Conservation (phyloP, 2,113 vertebrate genomes). For the Copsychus sechellarum region DNA sequence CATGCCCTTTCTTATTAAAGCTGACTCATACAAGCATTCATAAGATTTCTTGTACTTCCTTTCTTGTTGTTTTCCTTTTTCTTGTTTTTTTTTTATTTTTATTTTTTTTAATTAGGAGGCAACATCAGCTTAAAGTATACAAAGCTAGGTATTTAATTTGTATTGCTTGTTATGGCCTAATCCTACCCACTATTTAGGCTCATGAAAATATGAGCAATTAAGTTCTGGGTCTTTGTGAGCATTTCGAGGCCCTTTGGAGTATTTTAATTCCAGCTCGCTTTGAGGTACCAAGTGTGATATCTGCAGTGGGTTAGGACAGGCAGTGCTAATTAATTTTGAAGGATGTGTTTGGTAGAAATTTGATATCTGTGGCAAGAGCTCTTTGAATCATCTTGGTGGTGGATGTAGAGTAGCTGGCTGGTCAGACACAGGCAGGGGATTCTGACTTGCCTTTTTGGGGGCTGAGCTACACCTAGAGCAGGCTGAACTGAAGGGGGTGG, state of each 20-base stretch:
- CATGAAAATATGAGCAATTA: not conserved
- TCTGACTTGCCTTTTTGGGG: not conserved
- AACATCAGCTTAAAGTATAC: not conserved
- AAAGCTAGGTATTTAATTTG: not conserved
- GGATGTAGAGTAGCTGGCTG: not conserved
- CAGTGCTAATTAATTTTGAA: not conserved
- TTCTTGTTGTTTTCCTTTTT: not conserved
- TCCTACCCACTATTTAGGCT: not conserved
- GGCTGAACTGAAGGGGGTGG: not conserved
- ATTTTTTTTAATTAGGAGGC: not conserved
- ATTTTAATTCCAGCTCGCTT: not conserved
- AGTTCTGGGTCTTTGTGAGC: not conserved
- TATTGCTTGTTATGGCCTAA: not conserved
- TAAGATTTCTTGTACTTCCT: not conserved
- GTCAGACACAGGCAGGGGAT: not conserved
- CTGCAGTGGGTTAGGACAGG: not conserved
- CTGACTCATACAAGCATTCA: not conserved
- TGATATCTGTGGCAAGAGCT: not conserved
- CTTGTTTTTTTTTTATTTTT: not conserved
- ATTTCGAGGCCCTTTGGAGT: not conserved
- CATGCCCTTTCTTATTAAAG: not conserved
- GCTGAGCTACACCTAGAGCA: not conserved
- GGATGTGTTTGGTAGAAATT: not conserved
- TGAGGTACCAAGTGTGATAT: not conserved
- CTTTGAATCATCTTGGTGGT: not conserved